These are phyloP conservation scores for Rachycentron canadum DNA, from an alignment of 2,797 vertebrate species.

Conservation along the genomic window DNA sequence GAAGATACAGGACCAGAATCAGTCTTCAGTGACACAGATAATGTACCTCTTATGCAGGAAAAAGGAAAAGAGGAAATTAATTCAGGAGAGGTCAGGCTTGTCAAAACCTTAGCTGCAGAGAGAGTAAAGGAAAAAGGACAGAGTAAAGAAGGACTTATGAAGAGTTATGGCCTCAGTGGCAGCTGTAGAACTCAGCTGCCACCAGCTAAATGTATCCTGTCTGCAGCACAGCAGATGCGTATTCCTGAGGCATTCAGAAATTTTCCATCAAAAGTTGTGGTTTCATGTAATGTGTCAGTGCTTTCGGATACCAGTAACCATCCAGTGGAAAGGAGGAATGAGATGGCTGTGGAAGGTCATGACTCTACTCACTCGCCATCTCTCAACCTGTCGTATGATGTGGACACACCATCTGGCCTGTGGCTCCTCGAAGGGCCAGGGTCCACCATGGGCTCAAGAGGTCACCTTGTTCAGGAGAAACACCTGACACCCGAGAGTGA, in stretches of 20 bases:
- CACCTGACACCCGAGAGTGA: slow-evolving; percentile 73
- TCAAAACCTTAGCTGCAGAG: slow-evolving; percentile 31
- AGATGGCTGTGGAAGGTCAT: slow-evolving; percentile 17
- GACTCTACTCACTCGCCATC: slow-evolving; percentile 45
- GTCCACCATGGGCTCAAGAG: slow-evolving; percentile 7
- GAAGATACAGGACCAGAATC: slow-evolving; percentile 33
- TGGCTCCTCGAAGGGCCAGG: slow-evolving; percentile 66
- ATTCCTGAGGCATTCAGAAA: slow-evolving; percentile 67
- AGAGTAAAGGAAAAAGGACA: slow-evolving; percentile 10
- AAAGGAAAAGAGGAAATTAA: slow-evolving; percentile 10
- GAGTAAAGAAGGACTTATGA: slow-evolving; percentile 17
- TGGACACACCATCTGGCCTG: slow-evolving; percentile 78
- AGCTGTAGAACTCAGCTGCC: slow-evolving; percentile 37
- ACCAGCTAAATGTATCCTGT: slow-evolving; percentile 48
- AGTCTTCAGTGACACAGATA: not conserved
- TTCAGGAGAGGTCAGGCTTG: slow-evolving; percentile 15
- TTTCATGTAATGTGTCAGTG: slow-evolving; percentile 15
- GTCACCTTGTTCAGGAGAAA: slow-evolving; percentile 32
- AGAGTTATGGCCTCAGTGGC: slow-evolving; percentile 5
- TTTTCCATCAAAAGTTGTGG: slow-evolving; percentile 18
- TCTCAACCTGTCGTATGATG: slow-evolving; percentile 81
- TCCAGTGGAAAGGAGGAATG: slow-evolving; percentile 18
- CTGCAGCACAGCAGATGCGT: slow-evolving; percentile 63
- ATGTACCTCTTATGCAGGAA: slow-evolving; percentile 5
- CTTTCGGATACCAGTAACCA: slow-evolving; percentile 61